Base-by-base conservation (phyloP, 2,888 invertebrate species). In the Drosophila birchii region DNA sequence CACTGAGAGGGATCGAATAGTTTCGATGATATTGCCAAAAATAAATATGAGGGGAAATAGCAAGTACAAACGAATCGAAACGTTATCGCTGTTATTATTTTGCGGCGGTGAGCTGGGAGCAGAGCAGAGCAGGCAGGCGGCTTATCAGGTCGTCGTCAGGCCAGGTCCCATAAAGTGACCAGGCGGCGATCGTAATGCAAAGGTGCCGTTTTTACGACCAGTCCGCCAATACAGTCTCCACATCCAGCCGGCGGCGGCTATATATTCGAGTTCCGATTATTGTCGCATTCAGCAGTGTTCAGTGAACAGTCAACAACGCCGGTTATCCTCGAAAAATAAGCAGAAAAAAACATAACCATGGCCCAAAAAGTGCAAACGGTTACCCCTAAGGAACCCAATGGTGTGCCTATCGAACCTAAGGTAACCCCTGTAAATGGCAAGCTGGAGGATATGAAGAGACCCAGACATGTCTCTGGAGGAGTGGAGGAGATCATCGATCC, bases 401-500 rank as follows among this genome's bases (percentile, higher is more conserved):
- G 44, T 12, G 23, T 23, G 23, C 16, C 29, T 5, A 8, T 7
- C 1, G 76, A 69, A 43, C 11, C 45, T 0, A 76, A 75, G 55
- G 72, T 60, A 3, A 38, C 23, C 0, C 36, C 62, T 6, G 36
- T 47, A 7, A 72, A 72, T 43, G 47, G 54, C 11, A 81, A 78
- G 26, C 2, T 43, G 20, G 67, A 70, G 20, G 49, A 39, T 3
- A 7, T n/a, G 3, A 53, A 54, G 23, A 54, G 23, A 43, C 47
- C 36, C 18, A 53, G 64, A 6, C 59, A 80, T 54, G 74, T 76
- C 0, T 63, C 79, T 3, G 75, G 60, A 0, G 76, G 51, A 0
- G 20, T 55, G 9, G 90, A 91, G 26, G 91, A 91, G 57, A 79
- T 89, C 18, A 6, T 90, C 0, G 94, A 94, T 89, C 94, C 94